Base-by-base conservation (phyloP, 2,888 invertebrate species). In the Ennomos erosarius region DNA sequence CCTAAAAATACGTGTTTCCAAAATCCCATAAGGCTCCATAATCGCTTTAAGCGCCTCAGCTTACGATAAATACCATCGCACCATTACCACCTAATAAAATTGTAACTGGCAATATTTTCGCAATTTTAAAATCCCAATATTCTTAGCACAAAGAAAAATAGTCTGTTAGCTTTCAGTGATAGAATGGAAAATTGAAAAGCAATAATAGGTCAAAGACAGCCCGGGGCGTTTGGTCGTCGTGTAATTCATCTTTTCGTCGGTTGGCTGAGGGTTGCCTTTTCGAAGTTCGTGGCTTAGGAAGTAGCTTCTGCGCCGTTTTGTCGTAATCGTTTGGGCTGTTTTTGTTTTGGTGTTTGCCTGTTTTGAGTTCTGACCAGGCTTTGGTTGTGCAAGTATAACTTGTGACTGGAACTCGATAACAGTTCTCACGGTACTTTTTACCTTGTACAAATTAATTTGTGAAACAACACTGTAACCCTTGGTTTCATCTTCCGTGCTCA, bases 121-220 rank as follows among this genome's bases (percentile, higher is more conserved):
- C 76, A 74, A 70, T 75, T 73, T 77, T 71, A 66, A 67, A 68
- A 58, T 70, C 70, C 68, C 73, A 73, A 72, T 75, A 69, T 70
- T 64, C 65, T 66, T 68, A 64, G 68, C 60, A 71, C 73, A 67
- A 64, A 67, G 65, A 64, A 66, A 73, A 78, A 76, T 69, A 71
- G 70, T 68, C 75, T 68, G 68, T 70, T 65, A 59, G 62, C 42
- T 57, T 66, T 66, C 62, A 60, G 75, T 78, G 75, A 83, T 81
- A 82, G 80, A 81, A 81, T 82, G 79, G 80, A 72, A 75, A 75
- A 82, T 83, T 83, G 83, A 79, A 82, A 79, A 70, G 74, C 78
- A 73, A 78, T 77, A 73, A 78, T 77, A 72, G 76, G 71, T 73
- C 65, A 67, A 62, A 71, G 68, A 69, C 61, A 67, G 67, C 69